Evolutionary conservation across 2,888 invertebrate genomes (phyloP), one percentile per base, ranked within the genome.

Genomic region (Hoplodrina ambigua): DNA sequence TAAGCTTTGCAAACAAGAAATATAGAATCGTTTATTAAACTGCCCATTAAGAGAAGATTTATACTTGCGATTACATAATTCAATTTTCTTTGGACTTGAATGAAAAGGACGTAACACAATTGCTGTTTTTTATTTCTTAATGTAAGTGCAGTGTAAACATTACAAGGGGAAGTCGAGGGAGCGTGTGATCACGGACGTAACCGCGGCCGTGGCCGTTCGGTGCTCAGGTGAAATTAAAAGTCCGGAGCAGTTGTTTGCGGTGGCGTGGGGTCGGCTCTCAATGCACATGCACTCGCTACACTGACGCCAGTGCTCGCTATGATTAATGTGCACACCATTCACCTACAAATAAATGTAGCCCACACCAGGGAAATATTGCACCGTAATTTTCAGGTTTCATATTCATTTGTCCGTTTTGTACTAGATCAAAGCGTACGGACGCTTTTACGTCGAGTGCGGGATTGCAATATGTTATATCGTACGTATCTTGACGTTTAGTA

Each of bases 191-290:
- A 87, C 73, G 78, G 72, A 72, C 68, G 82, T 72, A 85, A 88
- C 90, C 90, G 80, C 91, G 88, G 84, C 82, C 68, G 85, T 86
- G 80, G 74, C 78, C 77, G 84, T 84, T 86, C 86, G 83, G 85
- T 85, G 86, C 88, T 87, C 90, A 91, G 91, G 92, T 91, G 87
- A 92, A 92, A 94, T 94, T 94, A 94, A 94, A 94, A 94, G 91
- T 92, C 92, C 90, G 85, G 86, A 85, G 88, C 93, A 93, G 90
- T 93, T 91, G 93, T 93, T 93, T 91, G 92, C 90, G 91, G 93
- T 84, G 77, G 81, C 74, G 82, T 85, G 84, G 83, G 80, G 78
- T 61, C 58, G 86, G 85, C 86, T 85, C 87, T 89, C 89, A 88
- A 91, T 91, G 89, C 92, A 91, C 89, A 90, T 91, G 88, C 91